A percentile compares a stretch with the other conserved stretches of the same genome.
Conservation (phyloP, 2,888 invertebrate species). For the Polyommatus iphigenia region DNA sequence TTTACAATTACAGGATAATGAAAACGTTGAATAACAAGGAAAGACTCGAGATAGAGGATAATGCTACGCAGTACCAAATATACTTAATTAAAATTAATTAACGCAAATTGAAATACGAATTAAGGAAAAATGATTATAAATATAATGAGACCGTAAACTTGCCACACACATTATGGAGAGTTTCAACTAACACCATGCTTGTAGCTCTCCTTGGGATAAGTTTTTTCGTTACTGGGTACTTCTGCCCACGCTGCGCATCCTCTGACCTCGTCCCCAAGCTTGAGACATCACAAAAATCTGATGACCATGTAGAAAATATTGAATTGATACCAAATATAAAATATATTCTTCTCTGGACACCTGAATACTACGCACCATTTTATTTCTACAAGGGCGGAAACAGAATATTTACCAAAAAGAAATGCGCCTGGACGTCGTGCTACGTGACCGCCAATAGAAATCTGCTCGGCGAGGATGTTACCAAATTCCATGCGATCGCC, state of each 20-base stretch:
- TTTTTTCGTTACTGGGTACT: neutral
- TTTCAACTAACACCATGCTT: neutral
- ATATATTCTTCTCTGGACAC: conserved; percentile 65
- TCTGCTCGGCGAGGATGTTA: conserved; percentile 53
- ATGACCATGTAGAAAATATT: neutral
- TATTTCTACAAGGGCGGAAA: conserved; percentile 56
- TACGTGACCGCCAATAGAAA: conserved; percentile 56
- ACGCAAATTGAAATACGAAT: neutral
- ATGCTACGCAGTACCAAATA: neutral
- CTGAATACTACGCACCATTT: conserved; percentile 54
- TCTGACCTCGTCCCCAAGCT: neutral
- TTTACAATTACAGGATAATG: neutral
- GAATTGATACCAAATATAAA: conserved; percentile 54
- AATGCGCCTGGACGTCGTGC: conserved; percentile 61
- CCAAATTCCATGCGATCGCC: conserved; percentile 60
- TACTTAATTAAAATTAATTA: neutral
- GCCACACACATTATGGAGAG: neutral
- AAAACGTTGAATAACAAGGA: neutral
- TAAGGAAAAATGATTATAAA: neutral
- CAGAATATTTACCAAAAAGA: conserved; percentile 56
- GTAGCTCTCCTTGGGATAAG: neutral
- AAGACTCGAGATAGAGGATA: neutral
- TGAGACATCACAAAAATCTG: neutral
- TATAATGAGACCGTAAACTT: neutral
- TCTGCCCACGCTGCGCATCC: neutral